Conservation (phyloP, 2,113 vertebrate species). For the Panthera uncia region DNA sequence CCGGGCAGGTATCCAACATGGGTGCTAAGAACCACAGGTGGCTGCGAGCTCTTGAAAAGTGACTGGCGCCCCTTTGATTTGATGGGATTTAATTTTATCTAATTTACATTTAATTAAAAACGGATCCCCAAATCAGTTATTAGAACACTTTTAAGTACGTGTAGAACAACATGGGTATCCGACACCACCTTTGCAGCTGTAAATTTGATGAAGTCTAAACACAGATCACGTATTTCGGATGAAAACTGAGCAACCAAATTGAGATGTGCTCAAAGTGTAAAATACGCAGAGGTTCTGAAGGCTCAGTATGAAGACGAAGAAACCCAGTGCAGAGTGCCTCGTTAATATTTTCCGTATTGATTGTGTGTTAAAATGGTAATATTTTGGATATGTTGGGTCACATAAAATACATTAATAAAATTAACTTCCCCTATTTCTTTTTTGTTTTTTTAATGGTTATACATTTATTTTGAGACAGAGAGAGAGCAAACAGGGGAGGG, state of each 20-base stretch:
- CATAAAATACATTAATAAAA: slow-evolving; percentile 41
- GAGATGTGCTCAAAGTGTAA: background rate
- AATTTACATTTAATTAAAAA: slow-evolving; percentile 66
- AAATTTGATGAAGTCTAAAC: slow-evolving; percentile 16
- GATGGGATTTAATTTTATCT: slow-evolving; percentile 46
- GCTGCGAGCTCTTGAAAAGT: background rate
- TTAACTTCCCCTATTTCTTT: background rate
- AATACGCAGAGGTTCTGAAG: background rate
- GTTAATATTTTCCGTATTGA: background rate
- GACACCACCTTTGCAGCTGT: background rate
- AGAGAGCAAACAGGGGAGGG: too few relatives aligned
- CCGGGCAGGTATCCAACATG: fast-evolving
- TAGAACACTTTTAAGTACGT: background rate
- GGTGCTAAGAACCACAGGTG: background rate
- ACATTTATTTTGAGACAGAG: too few relatives aligned
- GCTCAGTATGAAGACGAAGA: background rate
- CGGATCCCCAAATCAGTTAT: slow-evolving; percentile 12
- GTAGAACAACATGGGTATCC: background rate
- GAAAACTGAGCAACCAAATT: slow-evolving; percentile 18
- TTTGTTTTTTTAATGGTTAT: background rate
- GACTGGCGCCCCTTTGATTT: background rate
- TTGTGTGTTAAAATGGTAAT: background rate
- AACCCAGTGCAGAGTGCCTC: background rate
- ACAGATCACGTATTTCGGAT: slow-evolving; percentile 30
- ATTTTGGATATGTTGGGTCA: background rate